These are phyloP conservation scores for Dynastes hyllus DNA, from an alignment of 2,888 invertebrate genomes.

Conservation along the genomic window DNA sequence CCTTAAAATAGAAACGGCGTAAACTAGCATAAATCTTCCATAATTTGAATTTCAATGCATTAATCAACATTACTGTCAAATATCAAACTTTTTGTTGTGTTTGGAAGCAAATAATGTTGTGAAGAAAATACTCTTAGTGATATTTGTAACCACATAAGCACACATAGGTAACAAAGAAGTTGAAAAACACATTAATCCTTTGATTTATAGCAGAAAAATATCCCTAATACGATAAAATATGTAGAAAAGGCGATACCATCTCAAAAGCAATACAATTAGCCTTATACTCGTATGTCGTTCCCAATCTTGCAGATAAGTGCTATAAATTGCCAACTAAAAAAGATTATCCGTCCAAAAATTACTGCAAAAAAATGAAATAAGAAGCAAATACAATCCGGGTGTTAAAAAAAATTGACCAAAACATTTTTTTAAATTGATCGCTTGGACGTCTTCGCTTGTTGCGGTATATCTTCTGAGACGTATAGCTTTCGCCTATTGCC, in stretches of 20 bases:
- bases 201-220: not conserved
- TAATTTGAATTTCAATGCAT: no score
- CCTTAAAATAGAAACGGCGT: no score
- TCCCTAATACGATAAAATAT: not conserved
- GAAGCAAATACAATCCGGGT: not conserved
- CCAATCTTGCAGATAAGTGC: not conserved
- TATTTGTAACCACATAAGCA: not conserved
- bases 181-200: no score
- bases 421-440: slow-evolving; percentile 5
- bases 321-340: not conserved
- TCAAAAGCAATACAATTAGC: not conserved
- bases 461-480: slow-evolving; percentile 7
- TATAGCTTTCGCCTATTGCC: slow-evolving; percentile 38
- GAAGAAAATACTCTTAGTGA: no score
- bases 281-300: not conserved
- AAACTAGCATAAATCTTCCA: no score
- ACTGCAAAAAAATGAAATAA: not conserved
- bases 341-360: not conserved
- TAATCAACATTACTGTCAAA: no score
- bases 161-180: no score
- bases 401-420: slow-evolving; percentile 43
- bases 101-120: no score
- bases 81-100: no score
- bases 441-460: not conserved
- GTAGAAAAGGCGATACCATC: not conserved